Evolutionary conservation across 2,888 invertebrate genomes (phyloP), one percentile per base, ranked within the genome.

Genomic region (Agrotis segetum): DNA sequence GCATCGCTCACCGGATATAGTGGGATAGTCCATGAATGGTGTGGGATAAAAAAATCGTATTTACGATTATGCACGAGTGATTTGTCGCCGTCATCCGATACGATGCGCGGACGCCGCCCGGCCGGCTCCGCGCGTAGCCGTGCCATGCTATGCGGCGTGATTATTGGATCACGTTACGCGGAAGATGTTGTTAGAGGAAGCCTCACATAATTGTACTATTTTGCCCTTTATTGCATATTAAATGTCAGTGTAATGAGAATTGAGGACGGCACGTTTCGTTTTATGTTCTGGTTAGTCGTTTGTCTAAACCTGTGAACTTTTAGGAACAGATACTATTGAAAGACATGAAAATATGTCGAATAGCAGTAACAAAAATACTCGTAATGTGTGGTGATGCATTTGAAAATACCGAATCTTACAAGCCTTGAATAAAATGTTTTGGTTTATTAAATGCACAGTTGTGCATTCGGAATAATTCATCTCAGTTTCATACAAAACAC

Each of bases 41-140:
- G 73, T 81, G 77, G 86, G 87, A 90, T 92, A 92, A 92, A 95
- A 72, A 94, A 95, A 94, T 88, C 86, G 86, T 91, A 95, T 95
- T 95, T 94, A 93, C 93, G 92, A 96, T 95, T 95, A 95, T 95
- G 92, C 93, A 95, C 94, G 93, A 95, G 91, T 94, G 93, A 95
- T 95, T 95, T 95, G 94, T 94, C 92, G 87, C 85, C 87, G 95
- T 93, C 93, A 96, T 89, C 91, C 88, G 95, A 96, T 95, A 94
- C 90, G 88, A 86, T 85, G 87, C 81, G 88, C 90, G 89, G 89
- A 87, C 87, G 88, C 81, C 83, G 90, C 91, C 19, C 21, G 69
- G 88, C 88, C 85, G 87, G 83, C 47, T 34, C 64, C 6, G 89
- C 88, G 87, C 86, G 88, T 83, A 40, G 40, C 40, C 40, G 11